Percentiles rank a stretch among this genome's conserved stretches.
Evolutionary conservation across 2,797 vertebrate species (phyloP).

Genomic region (Takifugu rubripes): DNA sequence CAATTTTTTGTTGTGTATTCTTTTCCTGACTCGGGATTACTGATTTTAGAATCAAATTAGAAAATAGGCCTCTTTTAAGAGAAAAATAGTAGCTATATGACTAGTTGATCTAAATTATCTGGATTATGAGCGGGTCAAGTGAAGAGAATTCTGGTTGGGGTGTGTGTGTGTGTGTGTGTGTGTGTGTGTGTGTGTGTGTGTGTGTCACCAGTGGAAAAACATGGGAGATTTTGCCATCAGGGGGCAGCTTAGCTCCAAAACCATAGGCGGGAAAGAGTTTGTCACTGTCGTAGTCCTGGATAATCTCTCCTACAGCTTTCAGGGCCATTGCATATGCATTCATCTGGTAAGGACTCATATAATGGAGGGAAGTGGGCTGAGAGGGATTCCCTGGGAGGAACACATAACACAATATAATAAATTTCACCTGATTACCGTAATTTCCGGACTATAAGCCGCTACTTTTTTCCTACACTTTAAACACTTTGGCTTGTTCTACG

Average conservation of each 20-base stretch:
- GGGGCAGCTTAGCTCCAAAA: slow-evolving; percentile 95
- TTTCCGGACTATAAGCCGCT: too few species aligned
- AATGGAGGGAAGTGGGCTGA: slow-evolving; percentile 96
- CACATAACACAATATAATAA: not conserved
- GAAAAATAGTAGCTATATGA: too few species aligned
- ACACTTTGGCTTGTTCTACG: too few species aligned
- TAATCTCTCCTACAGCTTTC: slow-evolving; percentile 96
- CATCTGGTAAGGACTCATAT: slow-evolving; percentile 96
- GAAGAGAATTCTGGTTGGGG: too few species aligned
- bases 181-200: not conserved
- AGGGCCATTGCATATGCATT: slow-evolving; percentile 96
- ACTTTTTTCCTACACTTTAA: too few species aligned
- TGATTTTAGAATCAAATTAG: too few species aligned
- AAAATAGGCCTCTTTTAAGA: too few species aligned
- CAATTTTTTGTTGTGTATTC: too few species aligned
- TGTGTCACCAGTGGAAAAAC: slow-evolving; percentile 89
- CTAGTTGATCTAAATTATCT: too few species aligned
- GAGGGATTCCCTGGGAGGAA: slow-evolving; percentile 78
- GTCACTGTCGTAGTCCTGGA: slow-evolving; percentile 99
- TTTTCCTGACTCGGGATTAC: too few species aligned
- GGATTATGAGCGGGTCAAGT: too few species aligned
- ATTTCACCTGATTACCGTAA: slow-evolving; percentile 2
- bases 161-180: too few species aligned
- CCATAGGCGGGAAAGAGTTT: slow-evolving; percentile 97
- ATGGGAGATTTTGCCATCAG: slow-evolving; percentile 94